Evolutionary conservation across 1,140 invertebrate species (phyloP), one percentile per base, ranked within the genome.

Genomic region (Psilanteris sp.): DNA sequence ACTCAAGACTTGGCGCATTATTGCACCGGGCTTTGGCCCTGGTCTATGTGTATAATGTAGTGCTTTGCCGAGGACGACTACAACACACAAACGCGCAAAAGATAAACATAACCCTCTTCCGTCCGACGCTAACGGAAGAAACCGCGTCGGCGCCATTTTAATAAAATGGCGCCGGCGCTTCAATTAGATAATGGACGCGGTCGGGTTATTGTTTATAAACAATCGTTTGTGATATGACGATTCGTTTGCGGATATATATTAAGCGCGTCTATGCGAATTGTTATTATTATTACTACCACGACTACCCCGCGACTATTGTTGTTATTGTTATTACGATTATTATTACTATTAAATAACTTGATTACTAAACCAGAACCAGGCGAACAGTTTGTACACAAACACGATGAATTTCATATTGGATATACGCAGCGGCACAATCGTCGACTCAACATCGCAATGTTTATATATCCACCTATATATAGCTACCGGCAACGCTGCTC

Each of bases 1-100:
- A n/a, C 48, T 72, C 39, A 46, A 78, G 52, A 44, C 26, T 31
- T 43, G 13, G 36, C 54, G 11, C 29, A 8, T 41, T 59, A 70
- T 43, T 34, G 54, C 36, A 46, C 11, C 29, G 10, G 18, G 14
- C 61, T 54, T 11, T 43, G 9, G n/a, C n/a, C n/a, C n/a, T n/a
- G n/a, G n/a, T n/a, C 4, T 3, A n/a, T 61, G 43, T 27, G 20
- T 46, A 46, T 46, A 44, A 44, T 46, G 32, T 15, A 36, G 24
- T 36, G 18, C 22, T 39, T 39, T 39, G 44, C 32, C 10, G 27
- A 48, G 29, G n/a, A n/a, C 3, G 10, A 39, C 55, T 15, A 34
- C 32, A 36, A 36, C 16, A 16, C 32, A 8, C 1, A 36, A 16
- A 36, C n/a, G 14, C 16, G n/a, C n/a, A 36, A 36, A 11, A 41